Base-by-base conservation (phyloP, 1,140 invertebrate species). In the Idris sp. region DNA sequence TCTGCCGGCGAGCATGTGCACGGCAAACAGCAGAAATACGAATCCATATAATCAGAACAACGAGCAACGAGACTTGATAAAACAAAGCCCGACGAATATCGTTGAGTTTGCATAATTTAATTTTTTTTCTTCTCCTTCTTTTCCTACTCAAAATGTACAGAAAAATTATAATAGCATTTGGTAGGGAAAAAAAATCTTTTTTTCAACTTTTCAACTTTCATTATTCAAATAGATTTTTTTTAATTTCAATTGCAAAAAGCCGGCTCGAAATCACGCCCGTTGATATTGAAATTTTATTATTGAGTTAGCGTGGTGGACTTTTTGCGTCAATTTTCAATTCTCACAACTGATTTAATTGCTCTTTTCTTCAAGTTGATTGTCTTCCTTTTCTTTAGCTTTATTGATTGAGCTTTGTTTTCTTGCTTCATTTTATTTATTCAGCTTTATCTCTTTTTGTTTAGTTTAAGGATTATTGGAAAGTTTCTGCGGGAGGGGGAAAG, bases 1-100 rank as follows among this genome's bases (percentile, higher is more conserved):
- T 58, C 79, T 67, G 53, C 44, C 44, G 35, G 28, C 49, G 64
- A 65, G 74, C 64, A 56, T 71, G 65, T 73, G 44, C 41, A 38
- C 43, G 65, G 73, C 59, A 79, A 78, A 77, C 64, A 74, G 15
- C 41, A 74, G 71, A 68, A 78, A 69, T 80, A 77, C 61, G 69
- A 81, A 78, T 80, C 75, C 76, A 77, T 81, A 82, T 81, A 80
- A 82, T 79, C 75, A 78, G 74, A 76, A 77, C 73, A 77, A 68
- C 54, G 53, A 41, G 26, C 65, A 15, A 53, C 49, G 54, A 38
- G 44, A 54, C 74, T 81, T 78, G 61, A 79, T 79, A 79, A 76
- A 77, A 61, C 65, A 62, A 74, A 28, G 48, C 56, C 61, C 43
- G 59, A 61, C 49, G 71, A 74, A 67, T 74, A 74, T 68, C 49